phyloP scores from a whole-genome alignment of 2,113 vertebrate genomes.

The Chaenocephalus aceratus region DNA sequence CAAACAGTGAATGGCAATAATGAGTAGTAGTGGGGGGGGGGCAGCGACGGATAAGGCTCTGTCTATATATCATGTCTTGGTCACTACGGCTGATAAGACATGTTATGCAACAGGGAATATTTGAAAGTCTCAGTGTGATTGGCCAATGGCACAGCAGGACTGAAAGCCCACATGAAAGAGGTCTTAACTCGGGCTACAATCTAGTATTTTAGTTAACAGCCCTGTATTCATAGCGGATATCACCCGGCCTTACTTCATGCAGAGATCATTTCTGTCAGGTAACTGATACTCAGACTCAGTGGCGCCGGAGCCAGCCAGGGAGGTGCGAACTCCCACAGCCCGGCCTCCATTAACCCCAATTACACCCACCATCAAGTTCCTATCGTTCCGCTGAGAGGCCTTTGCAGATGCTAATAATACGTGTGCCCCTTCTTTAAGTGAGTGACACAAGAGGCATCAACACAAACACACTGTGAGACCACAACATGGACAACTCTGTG shows the following conservation, averaged over 20 bases:
- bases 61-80: background rate
- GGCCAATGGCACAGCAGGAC: background rate
- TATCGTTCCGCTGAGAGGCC: conserved; percentile 76
- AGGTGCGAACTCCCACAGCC: conserved; percentile 78
- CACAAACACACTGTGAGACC: background rate
- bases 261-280: conserved; percentile 46
- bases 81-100: background rate
- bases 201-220: background rate
- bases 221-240: conserved; percentile 32
- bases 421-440: conserved; percentile 66
- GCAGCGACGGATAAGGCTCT: no score
- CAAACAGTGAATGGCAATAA: no score
- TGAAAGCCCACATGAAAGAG: background rate
- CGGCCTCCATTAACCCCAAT: conserved; percentile 81
- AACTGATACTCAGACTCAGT: conserved; percentile 79
- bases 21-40: no score
- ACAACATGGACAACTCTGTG: conserved; percentile 74
- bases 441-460: background rate
- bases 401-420: conserved; percentile 83
- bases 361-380: conserved; percentile 77
- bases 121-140: background rate
- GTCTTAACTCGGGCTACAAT: no score
- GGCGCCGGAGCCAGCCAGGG: conserved; percentile 71
- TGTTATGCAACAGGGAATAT: background rate
- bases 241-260: conserved; percentile 22